A percentile compares a stretch with the other conserved stretches of the same genome.
Evolutionary conservation across 2,797 vertebrate species (phyloP).

Genomic region (Tragelaphus eurycerus): DNA sequence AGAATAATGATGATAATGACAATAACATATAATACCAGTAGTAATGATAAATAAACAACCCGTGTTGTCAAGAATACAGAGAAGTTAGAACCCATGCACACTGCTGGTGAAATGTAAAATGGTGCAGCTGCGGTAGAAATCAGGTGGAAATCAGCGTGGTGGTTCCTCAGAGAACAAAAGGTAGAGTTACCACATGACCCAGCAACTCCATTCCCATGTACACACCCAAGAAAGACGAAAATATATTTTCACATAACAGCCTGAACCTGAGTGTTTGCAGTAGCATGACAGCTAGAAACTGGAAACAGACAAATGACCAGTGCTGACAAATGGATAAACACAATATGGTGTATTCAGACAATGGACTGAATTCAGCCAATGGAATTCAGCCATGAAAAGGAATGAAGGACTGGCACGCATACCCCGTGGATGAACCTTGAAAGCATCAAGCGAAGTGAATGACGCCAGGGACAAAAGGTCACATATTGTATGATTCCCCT

Average conservation of each 20-base stretch:
- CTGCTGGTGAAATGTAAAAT: background rate
- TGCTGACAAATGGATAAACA: background rate
- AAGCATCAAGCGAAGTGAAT: background rate
- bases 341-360: background rate
- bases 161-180: background rate
- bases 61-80: rapidly evolving
- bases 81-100: too few species aligned
- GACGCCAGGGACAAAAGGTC: background rate
- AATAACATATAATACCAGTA: too few species aligned
- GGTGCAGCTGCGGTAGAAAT: background rate
- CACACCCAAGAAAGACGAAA: background rate
- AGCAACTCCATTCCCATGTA: background rate
- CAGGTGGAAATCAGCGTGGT: background rate
- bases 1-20: too few species aligned
- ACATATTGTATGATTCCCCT: background rate
- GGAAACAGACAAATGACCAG: background rate
- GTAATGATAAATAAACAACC: too few species aligned
- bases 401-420: background rate
- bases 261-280: background rate
- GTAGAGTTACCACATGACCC: background rate
- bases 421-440: background rate
- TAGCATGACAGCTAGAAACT: background rate
- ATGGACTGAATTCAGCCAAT: background rate
- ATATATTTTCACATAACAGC: background rate
- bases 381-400: background rate